These are phyloP conservation scores for Sebastes oblongus DNA, from an alignment of 2,797 vertebrate genomes.

Conservation along the genomic window DNA sequence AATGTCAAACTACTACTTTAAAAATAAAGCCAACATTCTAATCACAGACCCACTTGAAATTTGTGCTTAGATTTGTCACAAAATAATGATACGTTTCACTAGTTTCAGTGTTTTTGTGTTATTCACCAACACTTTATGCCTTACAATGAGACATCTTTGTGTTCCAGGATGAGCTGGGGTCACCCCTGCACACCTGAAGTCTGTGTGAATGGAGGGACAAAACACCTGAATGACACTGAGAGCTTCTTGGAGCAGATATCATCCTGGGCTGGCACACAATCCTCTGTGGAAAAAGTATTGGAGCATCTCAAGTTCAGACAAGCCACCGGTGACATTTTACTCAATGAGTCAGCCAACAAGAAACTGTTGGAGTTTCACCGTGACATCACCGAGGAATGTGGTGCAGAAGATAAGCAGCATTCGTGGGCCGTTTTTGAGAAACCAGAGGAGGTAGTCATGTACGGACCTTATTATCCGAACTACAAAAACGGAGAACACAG, in stretches of 20 bases:
- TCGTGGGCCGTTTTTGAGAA: constrained; percentile 73
- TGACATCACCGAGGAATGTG: constrained; percentile 66
- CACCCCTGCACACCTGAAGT: neutral
- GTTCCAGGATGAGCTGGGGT: constrained; percentile 23
- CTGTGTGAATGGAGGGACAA: neutral
- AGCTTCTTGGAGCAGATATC: constrained; percentile 26
- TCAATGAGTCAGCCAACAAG: constrained; percentile 30
- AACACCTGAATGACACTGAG: neutral
- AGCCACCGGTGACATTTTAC: constrained; percentile 1
- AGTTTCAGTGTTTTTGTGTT: neutral
- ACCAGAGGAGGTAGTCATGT: constrained; percentile 65
- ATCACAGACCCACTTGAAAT: neutral
- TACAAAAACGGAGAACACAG: constrained; percentile 65
- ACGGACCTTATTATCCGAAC: constrained; percentile 69
- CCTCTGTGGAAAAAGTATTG: constrained; percentile 45
- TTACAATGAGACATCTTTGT: neutral
- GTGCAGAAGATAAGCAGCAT: constrained; percentile 61
- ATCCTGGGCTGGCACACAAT: constrained; percentile 53
- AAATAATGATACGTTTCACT: neutral
- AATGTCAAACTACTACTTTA: neutral
- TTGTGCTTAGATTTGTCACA: neutral
- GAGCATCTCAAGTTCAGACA: constrained; percentile 24
- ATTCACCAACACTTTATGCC: neutral
- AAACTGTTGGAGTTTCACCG: constrained; percentile 60
- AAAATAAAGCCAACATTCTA: neutral